phyloP scores from a whole-genome alignment of 1,140 invertebrate genomes.

The Camponotus vicinus region DNA sequence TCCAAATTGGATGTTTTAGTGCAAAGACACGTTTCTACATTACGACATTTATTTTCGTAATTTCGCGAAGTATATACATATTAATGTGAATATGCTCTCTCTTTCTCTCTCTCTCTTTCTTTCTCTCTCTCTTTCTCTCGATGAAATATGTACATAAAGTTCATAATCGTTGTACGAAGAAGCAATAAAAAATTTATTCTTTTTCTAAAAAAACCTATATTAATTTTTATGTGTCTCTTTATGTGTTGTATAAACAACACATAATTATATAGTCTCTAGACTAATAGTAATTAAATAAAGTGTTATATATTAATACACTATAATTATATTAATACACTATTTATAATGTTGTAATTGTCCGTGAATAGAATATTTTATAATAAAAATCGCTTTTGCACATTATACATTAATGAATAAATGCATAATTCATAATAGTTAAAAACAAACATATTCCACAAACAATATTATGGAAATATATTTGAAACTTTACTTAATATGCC shows the following conservation, averaged over 20 bases:
- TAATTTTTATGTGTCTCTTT: background rate
- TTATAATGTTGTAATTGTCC: background rate
- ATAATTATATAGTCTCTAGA: background rate
- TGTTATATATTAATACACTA: background rate
- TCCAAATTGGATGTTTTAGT: slow-evolving; percentile 42
- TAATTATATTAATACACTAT: background rate
- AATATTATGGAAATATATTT: background rate
- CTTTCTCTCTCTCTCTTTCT: background rate
- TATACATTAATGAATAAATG: background rate
- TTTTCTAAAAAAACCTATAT: slow-evolving; percentile 1
- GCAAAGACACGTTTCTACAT: slow-evolving; percentile 30
- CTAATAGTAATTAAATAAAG: background rate
- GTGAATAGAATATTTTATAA: too few relatives aligned
- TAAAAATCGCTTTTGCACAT: too few relatives aligned
- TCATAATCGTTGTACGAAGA: background rate
- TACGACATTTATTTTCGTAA: slow-evolving; percentile 18
- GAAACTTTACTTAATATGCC: background rate
- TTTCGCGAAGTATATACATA: background rate
- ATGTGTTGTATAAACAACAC: background rate
- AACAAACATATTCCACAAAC: background rate
- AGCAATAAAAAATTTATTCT: background rate
- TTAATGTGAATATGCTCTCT: background rate
- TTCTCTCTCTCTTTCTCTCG: background rate
- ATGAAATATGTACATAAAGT: background rate
- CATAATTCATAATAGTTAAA: background rate